These are phyloP conservation scores for Platalea minor DNA, from an alignment of 2,797 vertebrate species.

Conservation along the genomic window DNA sequence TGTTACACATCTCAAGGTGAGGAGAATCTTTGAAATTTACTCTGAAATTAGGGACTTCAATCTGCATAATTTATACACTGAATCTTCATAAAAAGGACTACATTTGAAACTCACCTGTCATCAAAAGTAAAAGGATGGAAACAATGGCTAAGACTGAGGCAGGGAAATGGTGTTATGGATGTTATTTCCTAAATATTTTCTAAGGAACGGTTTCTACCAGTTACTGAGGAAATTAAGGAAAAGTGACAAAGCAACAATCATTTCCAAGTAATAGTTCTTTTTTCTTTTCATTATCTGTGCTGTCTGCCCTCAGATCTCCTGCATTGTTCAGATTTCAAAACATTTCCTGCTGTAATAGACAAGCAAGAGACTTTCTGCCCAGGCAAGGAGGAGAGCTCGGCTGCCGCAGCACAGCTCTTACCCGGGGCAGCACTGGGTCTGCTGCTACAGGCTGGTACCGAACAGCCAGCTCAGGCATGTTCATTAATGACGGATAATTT, in stretches of 20 bases:
- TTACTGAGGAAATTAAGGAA: slow-evolving; percentile 66
- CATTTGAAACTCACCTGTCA: slow-evolving; percentile 52
- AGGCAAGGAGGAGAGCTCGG: background rate
- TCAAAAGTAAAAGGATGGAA: slow-evolving; percentile 43
- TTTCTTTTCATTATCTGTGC: slow-evolving; percentile 54
- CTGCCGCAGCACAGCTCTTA: background rate
- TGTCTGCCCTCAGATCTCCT: slow-evolving; percentile 42
- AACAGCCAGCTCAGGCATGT: background rate
- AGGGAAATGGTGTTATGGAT: slow-evolving; percentile 40
- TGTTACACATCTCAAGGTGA: slow-evolving; percentile 3
- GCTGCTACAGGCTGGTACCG: background rate
- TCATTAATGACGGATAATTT: background rate
- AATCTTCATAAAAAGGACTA: slow-evolving; percentile 32
- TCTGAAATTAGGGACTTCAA: slow-evolving; percentile 48
- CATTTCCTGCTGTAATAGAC: slow-evolving; percentile 30
- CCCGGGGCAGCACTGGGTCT: background rate
- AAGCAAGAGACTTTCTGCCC: background rate
- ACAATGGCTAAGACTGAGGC: slow-evolving; percentile 14
- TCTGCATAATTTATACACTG: slow-evolving; percentile 45
- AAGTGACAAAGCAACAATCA: slow-evolving; percentile 54
- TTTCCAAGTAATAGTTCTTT: slow-evolving; percentile 51
- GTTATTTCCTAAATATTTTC: slow-evolving; percentile 65
- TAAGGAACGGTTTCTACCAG: background rate
- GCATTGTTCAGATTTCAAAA: slow-evolving; percentile 51
- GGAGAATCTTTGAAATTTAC: slow-evolving; percentile 13